Evolutionary conservation across 35 echinoderm and acorn worm genomes (phyloP), one percentile per base, ranked within the genome.

Genomic region (Lytechinus variegatus): DNA sequence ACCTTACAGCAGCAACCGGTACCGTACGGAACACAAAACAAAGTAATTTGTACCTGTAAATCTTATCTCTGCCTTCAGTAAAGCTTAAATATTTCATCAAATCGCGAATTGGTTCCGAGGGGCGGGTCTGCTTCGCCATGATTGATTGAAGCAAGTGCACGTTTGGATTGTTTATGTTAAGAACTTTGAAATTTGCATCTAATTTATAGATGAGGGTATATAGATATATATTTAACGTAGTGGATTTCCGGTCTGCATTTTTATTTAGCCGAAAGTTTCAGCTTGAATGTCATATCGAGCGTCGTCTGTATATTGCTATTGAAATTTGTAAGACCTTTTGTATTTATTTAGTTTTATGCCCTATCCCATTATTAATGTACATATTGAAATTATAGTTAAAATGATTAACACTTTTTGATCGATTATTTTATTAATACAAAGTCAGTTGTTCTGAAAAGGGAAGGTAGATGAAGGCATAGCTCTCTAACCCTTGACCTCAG

Each of bases 81-180:
- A 52, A 90, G 88, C 88, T 90, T 13, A 90, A 54, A 54, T 90
- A 90, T 90, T 90, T 90, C 10, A 90, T 54, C 52, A 90, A 52
- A 54, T 90, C 88, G 14, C 88, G 88, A 21, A 54, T 27, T 51
- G 88, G 29, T 12, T 90, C 88, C 5, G 28, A 54, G 88, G 52
- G 52, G 52, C 10, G 88, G 28, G 88, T 44, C 52, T 90, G 88
- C 27, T 90, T 90, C 29, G 88, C 88, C 88, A 90, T 90, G 88
- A 52, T 90, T 90, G 88, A 52, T 90, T 27, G 87, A 9, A 28
- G 5, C 87, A 24, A 9, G 9, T 58, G 56, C 56, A 58, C 9
- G 56, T 58, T 58, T 2, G 56, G 13, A 58, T 58, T 58, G 33
- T n/a, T 6, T 8, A 57, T 6, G 55, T 58, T 58, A 9, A n/a